These are phyloP conservation scores for Clivina fossor DNA, from an alignment of 2,888 invertebrate species.

Conservation along the genomic window DNA sequence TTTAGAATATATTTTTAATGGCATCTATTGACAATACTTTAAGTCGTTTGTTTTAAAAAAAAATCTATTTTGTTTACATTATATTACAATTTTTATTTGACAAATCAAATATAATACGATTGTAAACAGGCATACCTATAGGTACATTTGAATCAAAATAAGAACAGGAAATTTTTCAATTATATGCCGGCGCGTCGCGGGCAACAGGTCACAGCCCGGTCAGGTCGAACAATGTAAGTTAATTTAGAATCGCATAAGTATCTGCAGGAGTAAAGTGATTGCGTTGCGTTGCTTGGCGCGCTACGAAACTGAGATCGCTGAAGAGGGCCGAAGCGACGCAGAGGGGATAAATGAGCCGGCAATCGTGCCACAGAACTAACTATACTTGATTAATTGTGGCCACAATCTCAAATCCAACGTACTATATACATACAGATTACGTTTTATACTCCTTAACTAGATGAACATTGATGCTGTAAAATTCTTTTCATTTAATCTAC, in stretches of 20 bases:
- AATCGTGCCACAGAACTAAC: slow-evolving; percentile 27
- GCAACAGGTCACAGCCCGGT: slow-evolving; percentile 20
- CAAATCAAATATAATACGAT: too few relatives aligned
- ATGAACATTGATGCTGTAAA: too few relatives aligned
- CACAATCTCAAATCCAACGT: slow-evolving; percentile 6
- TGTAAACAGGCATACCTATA: too few relatives aligned
- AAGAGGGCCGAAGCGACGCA: not conserved
- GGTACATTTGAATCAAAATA: slow-evolving; percentile 6
- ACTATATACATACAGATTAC: too few relatives aligned
- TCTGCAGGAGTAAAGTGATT: not conserved
- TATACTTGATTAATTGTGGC: slow-evolving; percentile 28
- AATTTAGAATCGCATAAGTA: slow-evolving; percentile 31
- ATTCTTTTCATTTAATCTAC: too few relatives aligned
- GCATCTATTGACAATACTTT: too few relatives aligned
- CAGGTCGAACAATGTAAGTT: slow-evolving; percentile 25
- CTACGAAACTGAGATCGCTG: not conserved
- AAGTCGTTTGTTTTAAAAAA: too few relatives aligned
- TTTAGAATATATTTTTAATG: too few relatives aligned
- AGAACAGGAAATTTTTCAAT: slow-evolving; percentile 21
- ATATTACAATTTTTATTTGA: too few relatives aligned
- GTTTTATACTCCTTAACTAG: too few relatives aligned
- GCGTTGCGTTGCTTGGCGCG: slow-evolving; percentile 7
- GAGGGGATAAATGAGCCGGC: slow-evolving; percentile 28
- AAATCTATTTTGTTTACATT: too few relatives aligned
- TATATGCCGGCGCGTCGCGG: slow-evolving; percentile 10